Base-by-base conservation (phyloP, 1,140 invertebrate genomes). In the Anoplophora glabripennis region DNA sequence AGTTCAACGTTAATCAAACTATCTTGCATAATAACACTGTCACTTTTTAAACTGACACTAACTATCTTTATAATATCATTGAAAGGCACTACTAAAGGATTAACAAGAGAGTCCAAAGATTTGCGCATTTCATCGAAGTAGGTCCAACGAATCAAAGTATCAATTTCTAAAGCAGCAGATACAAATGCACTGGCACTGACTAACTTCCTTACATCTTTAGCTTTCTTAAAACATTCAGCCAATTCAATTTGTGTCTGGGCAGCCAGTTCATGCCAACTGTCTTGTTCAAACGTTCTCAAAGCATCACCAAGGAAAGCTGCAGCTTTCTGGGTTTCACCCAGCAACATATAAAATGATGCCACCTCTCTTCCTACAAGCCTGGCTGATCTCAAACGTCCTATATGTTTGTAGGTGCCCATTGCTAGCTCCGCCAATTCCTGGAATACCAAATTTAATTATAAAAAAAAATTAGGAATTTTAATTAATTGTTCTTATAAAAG, bases 381-480 rank as follows among this genome's bases (percentile, higher is more conserved):
- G 0, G 95, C 94, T 37, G 86, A 92, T 59, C 93, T 78, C 53
- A 91, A 80, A 45, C 93, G 83, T 7, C 92, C 87, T 65, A 97
- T 94, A 77, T 98, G 94, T 75, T 99, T 99, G 70, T 93, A 98
- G 0, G 94, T 98, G 41, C 94, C 93, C 85, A 97, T 96, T 0
- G 94, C 93, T 57, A 97, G 78, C 77, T 98, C 96, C 7, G 93
- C 91, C 41, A 98, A 78, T 75, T 97, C 94, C 83, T 85, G 63
- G 46, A 64, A 64, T n/a, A n/a, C n/a, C n/a, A n/a, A n/a, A n/a
- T n/a, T n/a, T n/a, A n/a, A n/a, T n/a, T n/a, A n/a, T n/a, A n/a
- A n/a, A n/a, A n/a, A n/a, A n/a, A n/a, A n/a, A n/a, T n/a, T n/a
- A n/a, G n/a, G n/a, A n/a, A n/a, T 28, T 28, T 28, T 28, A 28